Evolutionary conservation across 2,797 vertebrate genomes (phyloP).

Genomic region (Sebastes taczanowskii): DNA sequence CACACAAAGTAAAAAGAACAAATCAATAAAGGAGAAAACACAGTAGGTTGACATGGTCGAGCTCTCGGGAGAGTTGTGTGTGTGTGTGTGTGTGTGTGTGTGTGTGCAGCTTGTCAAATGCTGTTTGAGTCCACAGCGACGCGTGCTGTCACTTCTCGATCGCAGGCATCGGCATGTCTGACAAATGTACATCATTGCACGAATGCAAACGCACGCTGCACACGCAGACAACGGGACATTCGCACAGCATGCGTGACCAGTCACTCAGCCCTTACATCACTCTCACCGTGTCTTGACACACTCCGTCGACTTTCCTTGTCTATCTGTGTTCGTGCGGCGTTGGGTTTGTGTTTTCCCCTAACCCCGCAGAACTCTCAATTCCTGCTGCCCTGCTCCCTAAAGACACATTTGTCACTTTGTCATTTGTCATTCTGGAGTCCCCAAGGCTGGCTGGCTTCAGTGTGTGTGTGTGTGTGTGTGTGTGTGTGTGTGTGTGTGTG

Average conservation of each 20-base stretch:
- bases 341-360: constrained; percentile 47
- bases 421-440: constrained; percentile 70
- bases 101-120: constrained; percentile 7
- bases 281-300: constrained; percentile 11
- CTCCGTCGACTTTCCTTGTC: constrained; percentile 8
- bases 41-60: constrained; percentile 27
- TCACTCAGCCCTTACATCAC: constrained; percentile 3
- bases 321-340: constrained; percentile 10
- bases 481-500: constrained; percentile 29
- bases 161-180: neutral
- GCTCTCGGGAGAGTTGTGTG: neutral
- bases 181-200: neutral
- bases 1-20: constrained; percentile 30
- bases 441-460: constrained; percentile 47
- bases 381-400: constrained; percentile 52
- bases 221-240: neutral
- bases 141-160: constrained; percentile 10
- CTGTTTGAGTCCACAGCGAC: constrained; percentile 1
- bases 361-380: constrained; percentile 49
- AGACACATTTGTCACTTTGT: constrained; percentile 75
- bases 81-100: neutral
- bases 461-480: constrained; percentile 20
- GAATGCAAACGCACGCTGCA: neutral
- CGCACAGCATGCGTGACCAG: neutral
- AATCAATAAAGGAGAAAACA: constrained; percentile 48